Evolutionary conservation across 2,113 vertebrate genomes (phyloP).

Genomic region (Alosa alosa): DNA sequence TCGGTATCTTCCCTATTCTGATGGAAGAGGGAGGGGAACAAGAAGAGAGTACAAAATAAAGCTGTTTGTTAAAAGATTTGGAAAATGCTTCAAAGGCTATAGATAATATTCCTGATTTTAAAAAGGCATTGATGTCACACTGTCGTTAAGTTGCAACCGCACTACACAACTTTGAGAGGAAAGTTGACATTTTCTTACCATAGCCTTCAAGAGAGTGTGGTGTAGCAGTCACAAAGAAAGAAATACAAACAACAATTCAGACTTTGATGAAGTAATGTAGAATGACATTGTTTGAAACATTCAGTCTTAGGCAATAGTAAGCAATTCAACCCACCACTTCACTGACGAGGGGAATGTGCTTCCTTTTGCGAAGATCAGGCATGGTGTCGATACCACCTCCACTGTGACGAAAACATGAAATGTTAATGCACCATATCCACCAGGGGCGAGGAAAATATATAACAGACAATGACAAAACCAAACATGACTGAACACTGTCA

Average conservation of each 20-base stretch:
- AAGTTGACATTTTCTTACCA: conserved; percentile 68
- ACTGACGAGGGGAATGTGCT: conserved; percentile 89
- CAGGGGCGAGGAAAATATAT: neutral
- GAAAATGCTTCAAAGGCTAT: neutral
- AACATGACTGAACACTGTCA: neutral
- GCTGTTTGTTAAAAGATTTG: neutral
- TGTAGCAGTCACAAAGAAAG: conserved; percentile 43
- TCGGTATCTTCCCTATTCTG: neutral
- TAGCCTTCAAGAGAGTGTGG: conserved; percentile 63
- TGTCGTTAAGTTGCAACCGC: neutral
- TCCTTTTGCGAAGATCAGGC: conserved; percentile 91
- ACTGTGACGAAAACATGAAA: conserved; percentile 59
- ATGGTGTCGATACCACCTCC: conserved; percentile 90
- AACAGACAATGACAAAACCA: neutral
- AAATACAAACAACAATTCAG: neutral
- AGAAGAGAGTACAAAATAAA: neutral
- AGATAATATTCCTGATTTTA: neutral
- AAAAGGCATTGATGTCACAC: neutral
- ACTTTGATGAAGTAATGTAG: neutral
- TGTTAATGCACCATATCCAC: neutral
- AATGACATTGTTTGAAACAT: neutral
- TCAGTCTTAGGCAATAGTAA: neutral
- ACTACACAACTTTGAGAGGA: neutral
- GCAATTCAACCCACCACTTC: conserved; percentile 83
- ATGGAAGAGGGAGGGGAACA: neutral